phyloP scores from a whole-genome alignment of 2,797 vertebrate species.

The Pteronotus mesoamericanus region DNA sequence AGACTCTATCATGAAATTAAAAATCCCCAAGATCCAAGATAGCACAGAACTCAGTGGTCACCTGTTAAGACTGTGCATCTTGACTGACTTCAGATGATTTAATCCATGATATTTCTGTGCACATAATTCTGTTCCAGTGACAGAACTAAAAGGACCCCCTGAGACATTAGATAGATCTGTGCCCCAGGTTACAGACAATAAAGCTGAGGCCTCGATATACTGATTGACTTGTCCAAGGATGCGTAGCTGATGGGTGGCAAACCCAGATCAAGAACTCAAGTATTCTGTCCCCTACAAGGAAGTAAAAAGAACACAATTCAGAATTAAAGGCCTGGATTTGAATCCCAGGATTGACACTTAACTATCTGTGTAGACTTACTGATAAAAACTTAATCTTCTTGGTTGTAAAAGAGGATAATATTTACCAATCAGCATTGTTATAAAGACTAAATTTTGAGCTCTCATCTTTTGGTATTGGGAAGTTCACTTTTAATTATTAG shows the following conservation, averaged over 20 bases:
- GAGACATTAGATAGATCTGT: neutral
- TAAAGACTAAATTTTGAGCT: neutral
- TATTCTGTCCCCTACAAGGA: neutral
- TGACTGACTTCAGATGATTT: neutral
- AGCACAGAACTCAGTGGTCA: neutral
- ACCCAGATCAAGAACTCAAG: neutral
- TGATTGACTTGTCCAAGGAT: neutral
- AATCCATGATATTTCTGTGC: neutral
- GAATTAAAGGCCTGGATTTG: neutral
- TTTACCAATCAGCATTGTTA: neutral
- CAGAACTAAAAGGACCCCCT: neutral
- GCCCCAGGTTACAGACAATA: neutral
- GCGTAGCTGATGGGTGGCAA: neutral
- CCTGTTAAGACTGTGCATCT: neutral
- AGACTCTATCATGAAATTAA: neutral
- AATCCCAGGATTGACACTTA: neutral
- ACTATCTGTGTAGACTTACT: neutral
- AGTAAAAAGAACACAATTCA: neutral
- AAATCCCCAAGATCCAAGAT: neutral
- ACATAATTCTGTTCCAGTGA: neutral
- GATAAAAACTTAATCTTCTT: neutral
- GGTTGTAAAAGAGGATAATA: neutral
- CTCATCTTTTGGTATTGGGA: neutral
- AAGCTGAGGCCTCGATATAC: neutral
- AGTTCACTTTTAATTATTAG: neutral